phyloP scores from a whole-genome alignment of 2,797 vertebrate species.

The Nothura maculosa region DNA sequence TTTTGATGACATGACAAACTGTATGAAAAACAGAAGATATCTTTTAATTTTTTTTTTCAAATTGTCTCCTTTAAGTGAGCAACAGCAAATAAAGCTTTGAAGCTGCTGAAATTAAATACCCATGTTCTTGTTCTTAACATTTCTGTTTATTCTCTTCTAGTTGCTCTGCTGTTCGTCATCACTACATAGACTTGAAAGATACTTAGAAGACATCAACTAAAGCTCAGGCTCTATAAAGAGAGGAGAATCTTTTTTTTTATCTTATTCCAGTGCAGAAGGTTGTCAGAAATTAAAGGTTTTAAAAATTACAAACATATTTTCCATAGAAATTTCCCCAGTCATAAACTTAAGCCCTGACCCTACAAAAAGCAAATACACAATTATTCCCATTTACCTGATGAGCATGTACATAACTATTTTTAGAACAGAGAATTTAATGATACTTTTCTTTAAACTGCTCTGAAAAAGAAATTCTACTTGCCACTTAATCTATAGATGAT shows the following conservation, averaged over 20 bases:
- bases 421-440: not conserved
- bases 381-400: not conserved
- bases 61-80: not conserved
- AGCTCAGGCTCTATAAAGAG: not conserved
- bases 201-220: not conserved
- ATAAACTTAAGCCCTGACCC: not conserved
- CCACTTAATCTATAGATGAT: not conserved
- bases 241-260: not conserved
- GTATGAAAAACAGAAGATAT: not conserved
- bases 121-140: not conserved
- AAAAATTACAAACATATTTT: not conserved
- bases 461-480: not conserved
- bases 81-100: not conserved
- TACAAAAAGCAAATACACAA: not conserved
- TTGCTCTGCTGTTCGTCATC: not conserved
- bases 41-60: conserved; percentile 22
- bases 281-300: not conserved
- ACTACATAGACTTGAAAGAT: not conserved
- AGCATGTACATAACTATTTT: not conserved
- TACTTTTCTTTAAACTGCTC: not conserved
- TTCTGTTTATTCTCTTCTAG: not conserved
- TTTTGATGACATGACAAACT: not conserved
- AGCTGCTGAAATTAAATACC: not conserved
- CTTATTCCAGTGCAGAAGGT: not conserved
- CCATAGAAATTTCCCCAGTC: not conserved